Base-by-base conservation (phyloP, 2,797 vertebrate genomes). In the Phrynocephalus forsythii region DNA sequence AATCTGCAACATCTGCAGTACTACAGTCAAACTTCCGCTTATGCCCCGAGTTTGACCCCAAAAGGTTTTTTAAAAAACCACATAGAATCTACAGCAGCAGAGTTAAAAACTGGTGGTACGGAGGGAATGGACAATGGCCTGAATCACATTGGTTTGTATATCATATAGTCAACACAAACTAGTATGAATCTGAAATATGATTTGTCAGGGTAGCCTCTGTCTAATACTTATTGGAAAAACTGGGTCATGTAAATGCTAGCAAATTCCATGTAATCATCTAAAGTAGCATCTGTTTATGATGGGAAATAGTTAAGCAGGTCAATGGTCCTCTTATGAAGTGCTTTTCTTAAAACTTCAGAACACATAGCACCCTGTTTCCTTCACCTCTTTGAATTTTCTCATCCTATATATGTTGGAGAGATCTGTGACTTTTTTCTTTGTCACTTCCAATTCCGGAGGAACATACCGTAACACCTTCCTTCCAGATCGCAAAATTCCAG, bases 401-500 rank as follows among this genome's bases (percentile, higher is more conserved):
- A 28, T 80, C 38, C 30, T 67, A 75, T 66, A 48, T 52, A 48
- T 52, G 15, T 60, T 73, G 50, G 44, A 63, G 15, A 30, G 68
- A 52, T 75, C 33, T 80, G 68, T 44, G 24, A 75, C n/a, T 20
- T 66, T 52, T 48, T 79, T 79, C 22, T 30, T n/a, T 11, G n/a
- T 50, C n/a, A 28, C 69, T 79, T 72, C 52, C 48, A 7, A n/a
- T 73, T 52, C 90, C 60, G 48, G 33, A 89, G 24, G 67, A 85
- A 97, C 97, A 97, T 97, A 99, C 99, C 95, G 92, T 95, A 81
- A 98, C 89, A 24, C 96, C 97, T 94, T 99, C 99, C 92, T 97
- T 98, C 98, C 98, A 99, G 95, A 99, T 97, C 93, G 98, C 97
- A 90, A 99, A 96, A 60, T 97, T 98, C 96, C 94, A 97, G 30